Conservation (phyloP, 1,140 invertebrate genomes). For the Diorhabda elongata region DNA sequence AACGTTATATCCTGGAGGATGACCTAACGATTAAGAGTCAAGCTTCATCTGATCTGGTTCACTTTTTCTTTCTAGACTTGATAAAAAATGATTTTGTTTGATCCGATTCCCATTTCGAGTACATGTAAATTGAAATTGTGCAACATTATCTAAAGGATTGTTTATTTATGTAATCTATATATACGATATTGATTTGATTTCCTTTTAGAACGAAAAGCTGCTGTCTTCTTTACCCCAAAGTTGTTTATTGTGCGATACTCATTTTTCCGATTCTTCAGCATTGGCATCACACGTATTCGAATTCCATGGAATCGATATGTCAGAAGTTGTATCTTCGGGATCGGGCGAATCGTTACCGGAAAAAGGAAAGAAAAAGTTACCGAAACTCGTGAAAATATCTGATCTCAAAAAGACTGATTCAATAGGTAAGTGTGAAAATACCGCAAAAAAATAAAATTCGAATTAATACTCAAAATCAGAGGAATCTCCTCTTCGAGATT, state of each 20-base stretch:
- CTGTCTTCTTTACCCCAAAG: constrained; percentile 33
- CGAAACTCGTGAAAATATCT: constrained; percentile 43
- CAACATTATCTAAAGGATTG: no score
- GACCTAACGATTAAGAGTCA: no score
- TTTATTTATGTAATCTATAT: no score
- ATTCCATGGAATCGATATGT: constrained; percentile 40
- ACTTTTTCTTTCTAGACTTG: no score
- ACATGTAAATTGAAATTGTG: no score
- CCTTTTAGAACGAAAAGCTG: constrained; percentile 13
- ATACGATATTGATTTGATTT: not conserved
- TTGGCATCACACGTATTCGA: constrained; percentile 41
- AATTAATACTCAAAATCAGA: no score
- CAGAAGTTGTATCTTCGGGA: constrained; percentile 25
- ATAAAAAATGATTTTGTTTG: no score
- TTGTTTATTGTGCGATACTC: constrained; percentile 41
- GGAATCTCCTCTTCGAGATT: no score
- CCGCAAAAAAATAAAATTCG: no score
- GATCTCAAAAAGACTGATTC: constrained; percentile 39
- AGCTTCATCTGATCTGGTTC: no score
- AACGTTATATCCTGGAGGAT: no score
- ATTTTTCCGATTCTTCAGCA: constrained; percentile 28
- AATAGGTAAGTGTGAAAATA: constrained; percentile 24
- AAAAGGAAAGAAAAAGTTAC: constrained; percentile 41
- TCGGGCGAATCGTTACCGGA: constrained; percentile 11
- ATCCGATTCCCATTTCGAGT: no score